Evolutionary conservation across 2,113 vertebrate species (phyloP).

Genomic region (Girardinichthys multiradiatus): DNA sequence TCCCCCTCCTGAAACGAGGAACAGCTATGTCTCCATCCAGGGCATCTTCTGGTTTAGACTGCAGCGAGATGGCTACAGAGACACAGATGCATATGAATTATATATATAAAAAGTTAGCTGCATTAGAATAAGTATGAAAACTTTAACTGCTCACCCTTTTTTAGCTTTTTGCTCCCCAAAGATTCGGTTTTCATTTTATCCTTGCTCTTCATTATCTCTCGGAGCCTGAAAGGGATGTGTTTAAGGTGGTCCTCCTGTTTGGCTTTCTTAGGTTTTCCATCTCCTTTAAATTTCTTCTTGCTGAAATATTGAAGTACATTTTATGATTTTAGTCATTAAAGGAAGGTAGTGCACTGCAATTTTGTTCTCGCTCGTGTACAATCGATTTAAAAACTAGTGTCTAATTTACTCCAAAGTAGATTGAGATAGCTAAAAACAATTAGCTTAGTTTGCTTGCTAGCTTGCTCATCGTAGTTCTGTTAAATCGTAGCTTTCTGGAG

Average conservation of each 20-base stretch:
- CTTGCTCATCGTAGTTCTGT: background rate
- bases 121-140: background rate
- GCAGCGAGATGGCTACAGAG: slow-evolving; percentile 30
- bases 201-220: slow-evolving; percentile 89
- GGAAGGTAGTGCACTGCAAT: background rate
- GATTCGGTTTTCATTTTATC: slow-evolving; percentile 80
- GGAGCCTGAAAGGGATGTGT: slow-evolving; percentile 89
- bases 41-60: slow-evolving; percentile 28
- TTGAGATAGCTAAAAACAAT: background rate
- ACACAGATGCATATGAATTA: background rate
- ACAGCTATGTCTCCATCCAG: slow-evolving; percentile 70
- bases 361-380: background rate
- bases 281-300: slow-evolving; percentile 70
- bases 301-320: slow-evolving; percentile 11
- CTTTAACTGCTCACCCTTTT: slow-evolving; percentile 35
- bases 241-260: slow-evolving; percentile 82
- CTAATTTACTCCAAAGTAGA: background rate
- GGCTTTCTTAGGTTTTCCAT: slow-evolving; percentile 73
- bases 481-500: background rate
- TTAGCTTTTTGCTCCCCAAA: slow-evolving; percentile 56
- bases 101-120: background rate
- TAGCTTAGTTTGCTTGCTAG: slow-evolving; percentile 25
- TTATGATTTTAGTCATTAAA: background rate
- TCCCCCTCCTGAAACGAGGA: slow-evolving; percentile 83
- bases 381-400: background rate